Base-by-base conservation (phyloP, 2,113 vertebrate species). In the Plotosus lineatus region DNA sequence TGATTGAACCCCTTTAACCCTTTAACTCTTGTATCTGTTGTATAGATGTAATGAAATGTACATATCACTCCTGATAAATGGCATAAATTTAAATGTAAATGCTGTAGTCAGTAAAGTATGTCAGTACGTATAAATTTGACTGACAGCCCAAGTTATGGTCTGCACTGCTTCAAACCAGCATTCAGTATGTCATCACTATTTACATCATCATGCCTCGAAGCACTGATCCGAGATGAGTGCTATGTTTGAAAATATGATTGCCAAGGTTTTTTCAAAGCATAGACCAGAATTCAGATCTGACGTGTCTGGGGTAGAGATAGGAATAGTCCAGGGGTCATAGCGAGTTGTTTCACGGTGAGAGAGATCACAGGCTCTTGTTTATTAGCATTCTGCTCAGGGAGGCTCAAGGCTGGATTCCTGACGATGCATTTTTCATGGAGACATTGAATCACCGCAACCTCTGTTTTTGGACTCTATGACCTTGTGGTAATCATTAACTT, bases 381-480 rank as follows among this genome's bases (percentile, higher is more conserved):
- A 69, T 85, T 80, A 83, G 66, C 61, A 85, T 85, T 76, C 77
- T 19, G 78, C 55, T 75, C 76, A 82, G 48, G 65, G 75, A 77
- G 51, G 31, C 9, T 8, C 36, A 56, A 66, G 58, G 31, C 69
- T 42, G 68, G 21, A 38, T 81, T 79, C 63, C 53, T 79, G 72
- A 79, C 51, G 61, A 61, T 79, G 80, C 69, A 78, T 85, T 82
- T 82, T 79, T 68, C 51, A 71, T 36, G 26, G 69, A 58, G 50
- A 53, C 40, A 14, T 46, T 55, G 38, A 73, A 75, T 75, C 77
- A 79, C 28, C 53, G 33, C 51, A 48, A 44, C 76, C 33, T 46
- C 77, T 65, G 77, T 83, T 73, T 55, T 48, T 53, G 14, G 38
- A 0, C 31, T 9, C 21, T 53, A 61, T 68, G n/a, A n/a, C n/a